Conservation (phyloP, 2,797 vertebrate species). For the Oreochromis grahami region DNA sequence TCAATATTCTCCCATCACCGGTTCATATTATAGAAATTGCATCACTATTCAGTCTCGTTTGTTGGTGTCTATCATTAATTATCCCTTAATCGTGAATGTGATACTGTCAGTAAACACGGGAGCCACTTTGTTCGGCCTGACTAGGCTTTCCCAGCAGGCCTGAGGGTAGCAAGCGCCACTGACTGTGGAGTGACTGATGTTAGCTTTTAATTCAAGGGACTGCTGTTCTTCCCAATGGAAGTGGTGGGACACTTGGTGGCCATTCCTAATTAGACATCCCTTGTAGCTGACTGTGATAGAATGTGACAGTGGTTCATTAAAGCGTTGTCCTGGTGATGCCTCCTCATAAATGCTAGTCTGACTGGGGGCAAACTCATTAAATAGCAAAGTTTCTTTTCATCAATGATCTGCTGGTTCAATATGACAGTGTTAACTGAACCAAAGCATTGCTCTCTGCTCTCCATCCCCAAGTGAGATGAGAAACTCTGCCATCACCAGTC, state of each 20-base stretch:
- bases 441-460: not conserved
- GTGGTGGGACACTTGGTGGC: constrained; percentile 33
- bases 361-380: constrained; percentile 61
- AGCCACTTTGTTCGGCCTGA: constrained; percentile 20
- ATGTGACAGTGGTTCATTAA: constrained; percentile 59
- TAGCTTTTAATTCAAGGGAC: constrained; percentile 7
- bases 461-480: not conserved
- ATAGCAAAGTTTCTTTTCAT: constrained; percentile 47
- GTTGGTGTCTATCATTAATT: constrained; percentile 1
- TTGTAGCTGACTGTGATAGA: constrained; percentile 42
- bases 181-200: constrained; percentile 24
- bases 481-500: not conserved
- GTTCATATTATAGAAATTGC: not conserved
- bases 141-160: constrained; percentile 15
- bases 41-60: not conserved
- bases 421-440: constrained; percentile 45
- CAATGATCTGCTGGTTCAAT: constrained; percentile 35
- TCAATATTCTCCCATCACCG: not conserved
- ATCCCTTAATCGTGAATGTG: constrained; percentile 30
- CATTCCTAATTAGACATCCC: constrained; percentile 50
- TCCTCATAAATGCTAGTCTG: constrained; percentile 30
- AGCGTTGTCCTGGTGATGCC: constrained; percentile 23
- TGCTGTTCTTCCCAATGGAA: constrained; percentile 7
- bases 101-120: constrained; percentile 31
- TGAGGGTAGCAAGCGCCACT: not conserved